phyloP scores from a whole-genome alignment of 2,797 vertebrate species.

The Anolis apletophallus region DNA sequence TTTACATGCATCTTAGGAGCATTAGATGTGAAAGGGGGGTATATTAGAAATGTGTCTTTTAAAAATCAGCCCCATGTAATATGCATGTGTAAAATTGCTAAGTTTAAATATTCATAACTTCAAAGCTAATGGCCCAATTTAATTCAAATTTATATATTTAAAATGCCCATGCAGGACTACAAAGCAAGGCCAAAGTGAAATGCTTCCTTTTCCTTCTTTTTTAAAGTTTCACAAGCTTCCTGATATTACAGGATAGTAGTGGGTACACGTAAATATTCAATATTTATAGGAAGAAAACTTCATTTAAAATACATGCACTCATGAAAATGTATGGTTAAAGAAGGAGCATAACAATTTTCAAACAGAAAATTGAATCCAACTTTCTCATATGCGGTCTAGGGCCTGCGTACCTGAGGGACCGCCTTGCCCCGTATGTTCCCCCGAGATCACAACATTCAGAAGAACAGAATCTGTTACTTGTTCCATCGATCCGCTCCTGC shows the following conservation, averaged over 20 bases:
- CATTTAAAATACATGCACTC: conserved; percentile 6
- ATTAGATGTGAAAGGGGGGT: not conserved
- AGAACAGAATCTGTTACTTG: no score
- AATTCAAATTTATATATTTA: conserved; percentile 10
- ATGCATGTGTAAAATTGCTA: conserved; percentile 6
- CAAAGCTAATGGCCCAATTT: conserved; percentile 45
- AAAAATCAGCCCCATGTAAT: conserved; percentile 18
- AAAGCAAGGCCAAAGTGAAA: conserved; percentile 26
- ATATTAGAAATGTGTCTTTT: conserved; percentile 25
- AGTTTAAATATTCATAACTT: conserved; percentile 43
- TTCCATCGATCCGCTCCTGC: no score
- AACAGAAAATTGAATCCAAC: not conserved
- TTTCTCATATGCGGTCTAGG: not conserved
- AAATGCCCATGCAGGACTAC: conserved; percentile 21
- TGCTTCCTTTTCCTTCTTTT: conserved; percentile 6
- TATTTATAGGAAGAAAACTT: conserved; percentile 1
- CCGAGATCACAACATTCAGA: no score
- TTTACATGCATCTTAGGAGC: conserved; percentile 23
- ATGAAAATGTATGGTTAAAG: conserved; percentile 28
- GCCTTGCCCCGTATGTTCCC: no score
- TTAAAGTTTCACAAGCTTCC: not conserved
- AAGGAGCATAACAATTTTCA: not conserved
- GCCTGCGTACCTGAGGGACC: no score
- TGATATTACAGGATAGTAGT: not conserved
- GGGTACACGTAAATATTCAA: not conserved